Evolutionary conservation across 2,113 vertebrate species (phyloP), one percentile per base, ranked within the genome.

Genomic region (Muntiacus reevesi): DNA sequence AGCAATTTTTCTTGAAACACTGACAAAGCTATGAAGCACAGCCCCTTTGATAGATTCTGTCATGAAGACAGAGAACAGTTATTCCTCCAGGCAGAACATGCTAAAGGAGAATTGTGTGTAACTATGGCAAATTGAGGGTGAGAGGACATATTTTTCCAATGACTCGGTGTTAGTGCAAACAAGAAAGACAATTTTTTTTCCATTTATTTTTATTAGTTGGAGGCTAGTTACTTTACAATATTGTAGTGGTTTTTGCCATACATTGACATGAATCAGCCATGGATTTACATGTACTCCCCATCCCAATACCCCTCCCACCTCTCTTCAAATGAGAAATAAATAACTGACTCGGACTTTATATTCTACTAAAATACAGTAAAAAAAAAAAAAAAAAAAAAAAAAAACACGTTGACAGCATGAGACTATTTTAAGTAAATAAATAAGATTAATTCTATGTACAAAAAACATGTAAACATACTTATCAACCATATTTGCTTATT

Each of bases 1-100:
- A 92, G 81, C 40, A 54, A 7, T 94, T 95, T 96, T 96, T 94
- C 60, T 90, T 79, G 62, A 83, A 97, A 87, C 30, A 57, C 15
- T 74, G 64, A 54, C n/a, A 64, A 89, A 16, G 7, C 15, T 43
- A n/a, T 67, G 67, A 91, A 55, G 7, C 33, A 74, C 47, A 97
- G 19, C 2, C 19, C 11, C 82, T 94, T 87, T 87, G 88, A 92
- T 45, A 95, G 43, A 92, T 87, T 94, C 43, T 96, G 5, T 87
- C 84, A n/a, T 10, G 15, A 96, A 84, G 62, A 84, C 2, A 88
- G 19, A 87, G 17, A 97, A 83, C 6, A 89, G 59, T 55, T 81
- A 79, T 36, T 87, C 23, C 74, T 90, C 50, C 10, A 92, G 55
- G 85, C 54, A 94, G 45, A 87, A 84, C 16, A 62, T 36, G 23